These are phyloP conservation scores for Potorous gilbertii DNA, from an alignment of 2,797 vertebrate species.

Conservation along the genomic window DNA sequence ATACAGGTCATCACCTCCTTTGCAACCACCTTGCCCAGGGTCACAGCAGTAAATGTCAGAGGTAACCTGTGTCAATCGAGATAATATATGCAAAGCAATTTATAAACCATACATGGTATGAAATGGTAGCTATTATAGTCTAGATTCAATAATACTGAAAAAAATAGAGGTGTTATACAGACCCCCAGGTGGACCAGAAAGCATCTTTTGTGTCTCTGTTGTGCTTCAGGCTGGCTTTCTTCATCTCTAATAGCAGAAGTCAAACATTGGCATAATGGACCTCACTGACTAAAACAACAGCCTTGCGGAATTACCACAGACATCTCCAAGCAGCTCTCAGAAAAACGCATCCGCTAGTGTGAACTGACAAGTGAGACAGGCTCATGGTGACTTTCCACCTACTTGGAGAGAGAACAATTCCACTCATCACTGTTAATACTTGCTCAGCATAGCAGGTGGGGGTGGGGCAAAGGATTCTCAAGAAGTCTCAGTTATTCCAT, in stretches of 20 bases:
- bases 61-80: background rate
- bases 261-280: slow-evolving; percentile 45
- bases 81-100: background rate
- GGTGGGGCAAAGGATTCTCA: slow-evolving; percentile 23
- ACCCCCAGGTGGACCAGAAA: slow-evolving; percentile 51
- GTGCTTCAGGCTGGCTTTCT: slow-evolving; percentile 43
- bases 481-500: slow-evolving; percentile 60
- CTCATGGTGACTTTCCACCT: slow-evolving; percentile 47
- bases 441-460: slow-evolving; percentile 68
- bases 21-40: background rate
- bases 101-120: background rate
- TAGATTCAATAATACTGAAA: background rate
- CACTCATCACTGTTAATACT: slow-evolving; percentile 61
- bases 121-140: background rate
- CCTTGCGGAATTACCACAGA: slow-evolving; percentile 21
- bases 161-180: slow-evolving; percentile 55
- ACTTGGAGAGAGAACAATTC: slow-evolving; percentile 38
- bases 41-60: background rate
- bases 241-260: slow-evolving; percentile 48
- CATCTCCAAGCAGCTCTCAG: slow-evolving; percentile 30
- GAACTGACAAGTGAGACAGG: slow-evolving; percentile 16
- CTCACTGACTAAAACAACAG: background rate
- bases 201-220: slow-evolving; percentile 60
- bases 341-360: background rate
- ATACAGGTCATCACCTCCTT: background rate